Evolutionary conservation across 2,797 vertebrate genomes (phyloP).

Genomic region (Gymnocypris eckloni): DNA sequence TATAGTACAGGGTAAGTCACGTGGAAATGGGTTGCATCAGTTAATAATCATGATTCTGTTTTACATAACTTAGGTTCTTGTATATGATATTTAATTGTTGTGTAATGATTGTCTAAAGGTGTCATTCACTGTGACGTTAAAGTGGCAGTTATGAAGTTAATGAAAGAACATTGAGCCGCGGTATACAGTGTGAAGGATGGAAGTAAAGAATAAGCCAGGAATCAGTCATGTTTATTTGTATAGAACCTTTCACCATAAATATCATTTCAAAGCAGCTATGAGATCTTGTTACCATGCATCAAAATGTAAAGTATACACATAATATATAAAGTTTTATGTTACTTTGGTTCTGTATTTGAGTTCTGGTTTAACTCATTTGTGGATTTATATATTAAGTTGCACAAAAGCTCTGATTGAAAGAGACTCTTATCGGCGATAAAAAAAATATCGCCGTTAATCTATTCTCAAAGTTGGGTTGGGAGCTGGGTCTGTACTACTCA

Average conservation of each 20-base stretch:
- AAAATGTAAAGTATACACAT: not conserved
- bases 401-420: not conserved
- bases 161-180: not conserved
- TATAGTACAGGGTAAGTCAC: slow-evolving; percentile 90
- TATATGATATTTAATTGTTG: too few species aligned
- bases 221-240: not conserved
- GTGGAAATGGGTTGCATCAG: not conserved
- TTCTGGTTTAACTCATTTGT: too few species aligned
- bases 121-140: not conserved
- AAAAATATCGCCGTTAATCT: too few species aligned
- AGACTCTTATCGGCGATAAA: too few species aligned
- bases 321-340: not conserved
- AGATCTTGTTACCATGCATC: not conserved
- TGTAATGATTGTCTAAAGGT: not conserved
- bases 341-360: not conserved
- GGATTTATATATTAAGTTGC: not conserved
- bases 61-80: not conserved
- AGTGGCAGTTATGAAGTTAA: not conserved
- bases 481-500: too few species aligned
- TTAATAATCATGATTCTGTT: not conserved
- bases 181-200: not conserved
- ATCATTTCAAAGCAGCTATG: not conserved
- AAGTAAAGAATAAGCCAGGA: not conserved
- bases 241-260: not conserved
- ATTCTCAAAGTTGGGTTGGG: too few species aligned